These are phyloP conservation scores for Mythimna loreyi DNA, from an alignment of 2,888 invertebrate species.

Conservation along the genomic window DNA sequence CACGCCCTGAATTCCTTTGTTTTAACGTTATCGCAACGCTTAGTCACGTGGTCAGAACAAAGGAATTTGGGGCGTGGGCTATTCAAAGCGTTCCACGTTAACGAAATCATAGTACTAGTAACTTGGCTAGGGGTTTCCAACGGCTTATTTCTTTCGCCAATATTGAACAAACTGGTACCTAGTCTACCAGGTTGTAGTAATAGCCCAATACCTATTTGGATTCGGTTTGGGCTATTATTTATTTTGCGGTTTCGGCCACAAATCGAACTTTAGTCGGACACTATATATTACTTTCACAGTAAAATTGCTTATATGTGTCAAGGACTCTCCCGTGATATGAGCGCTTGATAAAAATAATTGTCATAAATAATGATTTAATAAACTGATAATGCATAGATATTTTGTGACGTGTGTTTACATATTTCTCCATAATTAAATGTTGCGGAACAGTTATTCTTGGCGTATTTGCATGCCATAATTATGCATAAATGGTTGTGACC, in stretches of 20 bases:
- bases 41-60: too few species aligned
- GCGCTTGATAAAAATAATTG: constrained; percentile 21
- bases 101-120: too few species aligned
- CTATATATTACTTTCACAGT: constrained; percentile 59
- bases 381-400: constrained; percentile 5
- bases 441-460: not conserved
- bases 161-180: not conserved
- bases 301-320: constrained; percentile 50
- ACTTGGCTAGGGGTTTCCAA: too few species aligned
- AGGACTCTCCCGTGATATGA: constrained; percentile 42
- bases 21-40: too few species aligned
- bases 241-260: not conserved
- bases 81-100: too few species aligned
- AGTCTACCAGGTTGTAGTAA: not conserved
- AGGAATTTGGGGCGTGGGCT: too few species aligned
- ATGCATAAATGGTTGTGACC: not conserved
- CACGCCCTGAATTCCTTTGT: too few species aligned
- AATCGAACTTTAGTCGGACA: not conserved
- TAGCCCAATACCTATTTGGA: not conserved
- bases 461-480: constrained; percentile 13
- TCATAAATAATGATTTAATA: constrained; percentile 10
- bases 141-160: too few species aligned
- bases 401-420: not conserved
- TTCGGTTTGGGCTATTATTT: too few species aligned
- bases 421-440: constrained; percentile 21